Base-by-base conservation (phyloP, 2,113 vertebrate genomes). In the Phalacrocorax carbo region DNA sequence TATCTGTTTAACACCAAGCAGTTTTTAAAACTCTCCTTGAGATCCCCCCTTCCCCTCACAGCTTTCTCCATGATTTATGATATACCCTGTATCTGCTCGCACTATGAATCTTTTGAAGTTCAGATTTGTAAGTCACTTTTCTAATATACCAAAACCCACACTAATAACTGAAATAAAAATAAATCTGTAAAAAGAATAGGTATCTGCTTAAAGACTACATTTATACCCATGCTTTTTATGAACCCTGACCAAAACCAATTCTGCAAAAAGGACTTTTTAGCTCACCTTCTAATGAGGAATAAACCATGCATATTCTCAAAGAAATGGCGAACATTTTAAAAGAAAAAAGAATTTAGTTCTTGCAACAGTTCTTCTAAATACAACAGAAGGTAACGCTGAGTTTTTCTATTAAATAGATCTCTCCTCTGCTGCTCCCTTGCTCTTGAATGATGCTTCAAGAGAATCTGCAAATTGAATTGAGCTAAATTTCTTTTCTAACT, bases 11-110 rank as follows among this genome's bases (percentile, higher is more conserved):
- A 97, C 68, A 96, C 96, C 95, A 96, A 97, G 92, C 52, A 95
- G 85, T 61, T 96, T 96, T 94, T 55, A 97, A 97, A 95, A 96
- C 86, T 95, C 91, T 96, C 85, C 94, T 97, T 97, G 97, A 96
- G 94, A 94, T 66, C 71, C 92, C 55, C 22, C 27, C 42, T 90
- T 91, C 18, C 48, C 36, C 25, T 93, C 65, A n/a, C 27, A 78
- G 77, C 48, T 91, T 96, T 93, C 88, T 97, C 57, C 21, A 26
- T 93, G 94, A 97, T 71, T 96, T 84, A 84, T 69, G 86, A 82
- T 65, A 96, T 10, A 48, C 30, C 82, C 85, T 95, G 69, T 80
- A 96, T 95, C 70, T 86, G 48, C 58, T 92, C 87, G 78, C 55
- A 32, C n/a, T 54, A 54, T 48, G n/a, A 73, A 75, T 52, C n/a